Conservation (phyloP, 2,797 vertebrate species). For the Enteromius thamalakanensis region DNA sequence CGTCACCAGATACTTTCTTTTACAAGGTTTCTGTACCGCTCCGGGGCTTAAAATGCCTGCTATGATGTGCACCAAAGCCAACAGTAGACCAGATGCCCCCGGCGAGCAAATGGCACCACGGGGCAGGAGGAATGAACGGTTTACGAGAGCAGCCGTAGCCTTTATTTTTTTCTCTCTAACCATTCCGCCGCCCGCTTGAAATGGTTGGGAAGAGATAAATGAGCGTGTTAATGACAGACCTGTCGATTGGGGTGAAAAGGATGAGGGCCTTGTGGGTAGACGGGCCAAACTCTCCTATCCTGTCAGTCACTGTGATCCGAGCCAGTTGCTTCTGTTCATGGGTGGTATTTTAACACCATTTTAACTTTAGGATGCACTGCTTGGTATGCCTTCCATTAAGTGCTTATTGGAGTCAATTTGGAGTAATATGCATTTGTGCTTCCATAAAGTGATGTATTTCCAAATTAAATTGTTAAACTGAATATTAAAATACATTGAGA, state of each 20-base stretch:
- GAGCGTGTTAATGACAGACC: conserved; percentile 43
- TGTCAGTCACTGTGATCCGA: conserved; percentile 25
- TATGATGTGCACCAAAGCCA: conserved; percentile 61
- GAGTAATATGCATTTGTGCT: neutral
- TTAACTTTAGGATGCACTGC: conserved; percentile 11
- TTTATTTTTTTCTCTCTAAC: conserved; percentile 23
- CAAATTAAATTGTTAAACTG: neutral
- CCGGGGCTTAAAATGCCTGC: conserved; percentile 72
- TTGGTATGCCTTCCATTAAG: neutral
- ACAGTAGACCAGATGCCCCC: conserved; percentile 29
- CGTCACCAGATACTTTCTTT: conserved; percentile 74
- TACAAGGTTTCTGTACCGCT: conserved; percentile 71
- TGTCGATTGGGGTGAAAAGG: conserved; percentile 40
- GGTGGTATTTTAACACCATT: conserved; percentile 26
- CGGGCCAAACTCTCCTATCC: conserved; percentile 1
- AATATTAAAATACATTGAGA: neutral
- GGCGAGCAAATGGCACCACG: conserved; percentile 5
- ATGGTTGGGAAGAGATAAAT: conserved; percentile 41
- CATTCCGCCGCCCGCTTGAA: conserved; percentile 32
- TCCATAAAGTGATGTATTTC: neutral
- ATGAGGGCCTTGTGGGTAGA: conserved; percentile 15
- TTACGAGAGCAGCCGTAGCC: conserved; percentile 40
- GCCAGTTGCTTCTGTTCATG: conserved; percentile 27
- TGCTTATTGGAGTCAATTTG: conserved; percentile 3
- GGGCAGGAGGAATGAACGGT: conserved; percentile 32